Conservation (phyloP, 2,888 invertebrate genomes). For the Diachrysia chrysitis region DNA sequence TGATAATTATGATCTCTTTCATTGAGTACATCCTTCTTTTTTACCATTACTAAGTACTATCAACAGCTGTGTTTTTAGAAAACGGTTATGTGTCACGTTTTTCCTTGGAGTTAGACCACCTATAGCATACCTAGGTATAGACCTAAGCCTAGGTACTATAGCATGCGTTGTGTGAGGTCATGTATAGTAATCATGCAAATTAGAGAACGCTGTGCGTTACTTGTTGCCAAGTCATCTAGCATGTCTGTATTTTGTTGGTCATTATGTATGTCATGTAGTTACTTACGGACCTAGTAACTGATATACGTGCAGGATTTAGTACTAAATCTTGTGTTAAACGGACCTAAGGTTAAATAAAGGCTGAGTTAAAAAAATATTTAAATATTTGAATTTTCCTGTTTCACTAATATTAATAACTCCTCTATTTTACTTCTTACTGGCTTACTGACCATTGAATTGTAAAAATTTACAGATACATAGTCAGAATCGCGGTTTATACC, state of each 20-base stretch:
- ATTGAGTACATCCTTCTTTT: no score
- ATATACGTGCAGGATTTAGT: background rate
- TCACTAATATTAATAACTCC: no score
- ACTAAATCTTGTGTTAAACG: background rate
- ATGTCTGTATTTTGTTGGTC: background rate
- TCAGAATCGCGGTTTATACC: no score
- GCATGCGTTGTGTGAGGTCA: slow-evolving; percentile 40
- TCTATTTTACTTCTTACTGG: no score
- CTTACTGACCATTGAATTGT: no score
- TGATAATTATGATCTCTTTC: no score
- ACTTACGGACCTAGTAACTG: background rate
- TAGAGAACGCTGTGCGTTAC: slow-evolving; percentile 23
- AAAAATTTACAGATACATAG: no score
- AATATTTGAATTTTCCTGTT: no score
- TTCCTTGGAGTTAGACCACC: slow-evolving; percentile 46
- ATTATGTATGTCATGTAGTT: slow-evolving; percentile 5
- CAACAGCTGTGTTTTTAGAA: slow-evolving; percentile 19
- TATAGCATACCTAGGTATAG: slow-evolving; percentile 27
- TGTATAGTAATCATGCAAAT: slow-evolving; percentile 46
- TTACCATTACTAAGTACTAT: background rate
- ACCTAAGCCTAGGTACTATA: slow-evolving; percentile 14
- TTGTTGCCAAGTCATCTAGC: slow-evolving; percentile 20
- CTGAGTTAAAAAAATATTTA: no score
- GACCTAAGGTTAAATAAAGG: no score
- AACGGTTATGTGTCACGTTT: slow-evolving; percentile 38